Conservation (phyloP, 2,797 vertebrate species). For the Emys orbicularis region DNA sequence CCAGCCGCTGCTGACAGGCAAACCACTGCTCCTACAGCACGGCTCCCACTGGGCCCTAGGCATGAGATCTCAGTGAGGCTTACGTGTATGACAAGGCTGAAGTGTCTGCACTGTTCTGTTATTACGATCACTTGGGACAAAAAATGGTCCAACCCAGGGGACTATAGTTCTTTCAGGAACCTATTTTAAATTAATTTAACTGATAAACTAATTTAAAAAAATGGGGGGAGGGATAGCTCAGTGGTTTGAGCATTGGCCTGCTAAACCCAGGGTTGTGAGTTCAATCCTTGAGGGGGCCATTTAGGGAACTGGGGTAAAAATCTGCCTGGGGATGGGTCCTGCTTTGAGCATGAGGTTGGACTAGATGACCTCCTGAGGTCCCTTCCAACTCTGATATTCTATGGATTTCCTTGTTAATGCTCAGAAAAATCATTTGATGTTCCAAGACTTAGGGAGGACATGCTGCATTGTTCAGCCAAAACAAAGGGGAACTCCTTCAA, state of each 20-base stretch:
- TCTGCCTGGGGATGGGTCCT: too few relatives aligned
- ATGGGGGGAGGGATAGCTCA: too few relatives aligned
- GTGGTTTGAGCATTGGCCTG: too few relatives aligned
- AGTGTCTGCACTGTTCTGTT: not conserved
- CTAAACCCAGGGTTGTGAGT: too few relatives aligned
- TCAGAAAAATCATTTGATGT: not conserved
- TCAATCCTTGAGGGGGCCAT: too few relatives aligned
- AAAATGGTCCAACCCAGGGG: not conserved
- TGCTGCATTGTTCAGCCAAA: not conserved
- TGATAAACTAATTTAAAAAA: not conserved
- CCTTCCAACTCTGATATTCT: too few relatives aligned
- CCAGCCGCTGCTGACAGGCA: not conserved
- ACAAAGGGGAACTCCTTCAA: not conserved
- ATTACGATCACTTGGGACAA: not conserved
- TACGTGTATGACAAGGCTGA: not conserved
- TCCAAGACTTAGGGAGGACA: not conserved
- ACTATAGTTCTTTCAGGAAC: not conserved
- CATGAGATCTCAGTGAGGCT: fast-evolving
- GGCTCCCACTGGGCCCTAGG: fast-evolving
- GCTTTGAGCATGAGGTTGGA: too few relatives aligned
- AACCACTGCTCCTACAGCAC: not conserved
- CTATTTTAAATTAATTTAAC: fast-evolving
- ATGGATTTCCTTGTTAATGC: fast-evolving
- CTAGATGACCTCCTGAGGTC: too few relatives aligned
- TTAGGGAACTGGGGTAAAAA: too few relatives aligned